Evolutionary conservation across 2,113 vertebrate species (phyloP).

Genomic region (Bombycilla garrulus): DNA sequence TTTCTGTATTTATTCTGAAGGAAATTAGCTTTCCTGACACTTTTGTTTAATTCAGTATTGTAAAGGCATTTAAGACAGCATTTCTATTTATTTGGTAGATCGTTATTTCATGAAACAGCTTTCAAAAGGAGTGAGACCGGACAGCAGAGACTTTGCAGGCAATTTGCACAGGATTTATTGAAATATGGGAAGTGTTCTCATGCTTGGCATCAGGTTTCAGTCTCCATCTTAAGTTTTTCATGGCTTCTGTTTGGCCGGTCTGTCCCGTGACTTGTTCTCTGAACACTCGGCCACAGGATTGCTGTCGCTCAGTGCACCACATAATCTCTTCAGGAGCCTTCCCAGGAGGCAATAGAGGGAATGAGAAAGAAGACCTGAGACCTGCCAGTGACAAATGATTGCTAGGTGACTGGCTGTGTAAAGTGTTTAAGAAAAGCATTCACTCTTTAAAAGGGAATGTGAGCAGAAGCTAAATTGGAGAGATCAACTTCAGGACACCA

Average conservation of each 20-base stretch:
- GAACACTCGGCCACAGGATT: not conserved
- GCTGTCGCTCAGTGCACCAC: rapidly evolving
- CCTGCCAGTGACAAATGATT: not conserved
- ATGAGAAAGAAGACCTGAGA: not conserved
- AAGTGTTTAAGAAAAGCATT: not conserved
- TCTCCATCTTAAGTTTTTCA: not conserved
- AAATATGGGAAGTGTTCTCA: not conserved
- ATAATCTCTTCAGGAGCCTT: not conserved
- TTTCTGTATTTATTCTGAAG: conserved; percentile 1
- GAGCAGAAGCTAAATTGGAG: not conserved
- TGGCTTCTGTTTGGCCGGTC: not conserved
- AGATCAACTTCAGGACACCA: not conserved
- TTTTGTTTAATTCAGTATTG: not conserved
- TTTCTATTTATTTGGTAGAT: not conserved
- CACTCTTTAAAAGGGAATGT: not conserved
- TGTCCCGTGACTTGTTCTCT: not conserved
- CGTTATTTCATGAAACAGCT: not conserved
- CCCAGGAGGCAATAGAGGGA: not conserved
- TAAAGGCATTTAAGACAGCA: not conserved
- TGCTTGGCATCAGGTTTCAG: not conserved
- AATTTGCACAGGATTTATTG: not conserved
- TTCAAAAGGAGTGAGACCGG: not conserved
- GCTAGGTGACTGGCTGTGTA: not conserved
- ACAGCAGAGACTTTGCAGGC: not conserved
- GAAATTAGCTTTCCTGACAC: not conserved